Percentiles rank a stretch among this genome's conserved stretches.
These are phyloP conservation scores for Caiman crocodilus DNA, from an alignment of 2,797 vertebrate genomes.

Conservation along the genomic window DNA sequence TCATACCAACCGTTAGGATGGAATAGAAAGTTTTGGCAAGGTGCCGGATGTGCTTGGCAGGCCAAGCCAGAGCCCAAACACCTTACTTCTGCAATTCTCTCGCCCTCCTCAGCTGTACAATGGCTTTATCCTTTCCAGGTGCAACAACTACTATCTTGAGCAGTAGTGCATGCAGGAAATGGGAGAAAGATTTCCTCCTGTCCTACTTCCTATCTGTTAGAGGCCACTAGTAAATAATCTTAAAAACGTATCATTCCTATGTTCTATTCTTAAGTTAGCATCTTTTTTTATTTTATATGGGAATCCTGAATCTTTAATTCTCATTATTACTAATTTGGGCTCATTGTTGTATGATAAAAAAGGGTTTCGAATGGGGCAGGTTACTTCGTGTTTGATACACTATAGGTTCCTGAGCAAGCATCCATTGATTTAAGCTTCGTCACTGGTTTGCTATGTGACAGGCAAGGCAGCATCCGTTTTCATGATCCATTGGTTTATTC, in stretches of 20 bases:
- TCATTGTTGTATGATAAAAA: background rate
- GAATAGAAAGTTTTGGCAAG: background rate
- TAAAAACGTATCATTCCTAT: background rate
- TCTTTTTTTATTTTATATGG: background rate
- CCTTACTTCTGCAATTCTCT: background rate
- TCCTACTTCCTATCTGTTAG: background rate
- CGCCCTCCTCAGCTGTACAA: background rate
- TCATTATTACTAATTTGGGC: background rate
- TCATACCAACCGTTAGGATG: background rate
- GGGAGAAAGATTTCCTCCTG: background rate
- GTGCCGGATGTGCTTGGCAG: rapidly evolving
- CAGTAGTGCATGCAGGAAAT: background rate
- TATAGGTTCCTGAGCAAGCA: background rate
- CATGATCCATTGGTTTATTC: background rate
- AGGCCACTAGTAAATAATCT: background rate
- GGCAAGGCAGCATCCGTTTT: background rate
- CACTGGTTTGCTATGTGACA: background rate
- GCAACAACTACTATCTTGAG: background rate
- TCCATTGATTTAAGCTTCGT: background rate
- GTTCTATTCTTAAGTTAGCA: background rate
- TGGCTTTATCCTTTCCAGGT: background rate
- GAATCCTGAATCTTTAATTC: background rate
- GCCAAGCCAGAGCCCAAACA: background rate
- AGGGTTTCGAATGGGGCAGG: background rate
- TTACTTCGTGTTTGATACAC: background rate